Base-by-base conservation (phyloP, 2,113 vertebrate species). In the Dromiciops gliroides region DNA sequence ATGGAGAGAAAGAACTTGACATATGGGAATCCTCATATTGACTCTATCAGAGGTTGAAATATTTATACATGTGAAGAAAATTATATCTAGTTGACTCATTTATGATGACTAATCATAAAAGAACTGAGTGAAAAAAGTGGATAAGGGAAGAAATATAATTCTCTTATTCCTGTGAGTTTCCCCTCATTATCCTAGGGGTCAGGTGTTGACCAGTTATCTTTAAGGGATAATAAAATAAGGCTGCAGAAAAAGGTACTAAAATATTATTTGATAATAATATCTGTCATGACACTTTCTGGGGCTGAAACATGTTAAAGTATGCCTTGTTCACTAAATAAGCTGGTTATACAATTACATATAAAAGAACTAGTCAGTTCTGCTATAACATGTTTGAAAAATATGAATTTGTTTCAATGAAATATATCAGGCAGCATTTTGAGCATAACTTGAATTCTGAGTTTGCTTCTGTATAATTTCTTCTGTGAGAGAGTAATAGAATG, bases 51-150 rank as follows among this genome's bases (percentile, higher is more conserved):
- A 90, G 89, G 16, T 93, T 49, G 90, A 89, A 94, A 24, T 95
- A 53, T 67, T 94, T 90, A 51, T 0, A 94, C 11, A 94, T 89
- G 94, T 96, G 37, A 52, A 88, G 23, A 44, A 52, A 97, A 95
- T 90, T 96, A 56, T 2, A 96, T 52, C 7, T 47, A 89, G 1
- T 48, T 91, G 44, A 92, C 51, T 94, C 25, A 44, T 44, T 1
- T 93, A 95, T 48, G 95, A 96, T 91, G 95, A 95, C 47, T 83
- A 94, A 96, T 95, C 51, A 94, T 5, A 94, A 91, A 92, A 94
- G 96, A 96, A 93, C 31, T 0, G 22, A 48, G 47, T 93, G 89
- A 83, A 83, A 75, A 44, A 83, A 83, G 7, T 83, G 12, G 14
- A 75, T n/a, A 83, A 22, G 9, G 37, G 37, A 75, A 75, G 67